Base-by-base conservation (phyloP, 2,113 vertebrate species). In the Prunella himalayana region DNA sequence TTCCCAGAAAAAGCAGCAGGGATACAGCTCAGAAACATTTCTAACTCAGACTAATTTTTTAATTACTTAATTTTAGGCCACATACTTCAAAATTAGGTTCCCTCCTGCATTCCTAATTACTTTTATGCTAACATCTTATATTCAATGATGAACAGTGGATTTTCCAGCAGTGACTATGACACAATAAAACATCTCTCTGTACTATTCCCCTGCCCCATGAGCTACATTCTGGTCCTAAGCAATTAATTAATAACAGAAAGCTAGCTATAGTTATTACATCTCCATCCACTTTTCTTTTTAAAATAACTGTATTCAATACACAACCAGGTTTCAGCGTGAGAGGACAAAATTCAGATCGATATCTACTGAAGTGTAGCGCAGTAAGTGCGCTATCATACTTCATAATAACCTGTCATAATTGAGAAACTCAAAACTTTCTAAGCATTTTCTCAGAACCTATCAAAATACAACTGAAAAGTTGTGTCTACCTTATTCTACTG, bases 51-150 rank as follows among this genome's bases (percentile, higher is more conserved):
- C 56, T 91, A 70, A 70, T 81, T 92, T 93, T 87, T 87, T 66
- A 88, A 90, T 90, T 63, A 88, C 76, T 73, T 88, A 68, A 80
- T 83, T 92, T 95, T 93, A 95, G 88, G 65, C 37, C 79, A 90
- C 64, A 83, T 70, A 87, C 75, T 95, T 92, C 75, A 85, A 84
- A 94, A 88, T 77, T 51, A 63, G 25, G 64, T 75, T 91, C 76
- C 19, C 69, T 86, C 50, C 72, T 90, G 60, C 68, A 84, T 82
- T 70, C 41, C 53, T 90, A 87, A 96, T 88, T 70, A 56, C 42
- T 94, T 78, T 82, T 28, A 82, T 39, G 73, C 56, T 88, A 88
- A 70, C 68, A 57, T 25, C n/a, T 83, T 41, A 42, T 15, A 72
- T 56, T 47, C 68, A 71, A 3, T 54, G 61, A 87, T 2, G 16